A percentile compares a stretch with the other conserved stretches of the same genome.
Evolutionary conservation across 2,888 invertebrate genomes (phyloP).

Genomic region (Pseudoips prasinana): DNA sequence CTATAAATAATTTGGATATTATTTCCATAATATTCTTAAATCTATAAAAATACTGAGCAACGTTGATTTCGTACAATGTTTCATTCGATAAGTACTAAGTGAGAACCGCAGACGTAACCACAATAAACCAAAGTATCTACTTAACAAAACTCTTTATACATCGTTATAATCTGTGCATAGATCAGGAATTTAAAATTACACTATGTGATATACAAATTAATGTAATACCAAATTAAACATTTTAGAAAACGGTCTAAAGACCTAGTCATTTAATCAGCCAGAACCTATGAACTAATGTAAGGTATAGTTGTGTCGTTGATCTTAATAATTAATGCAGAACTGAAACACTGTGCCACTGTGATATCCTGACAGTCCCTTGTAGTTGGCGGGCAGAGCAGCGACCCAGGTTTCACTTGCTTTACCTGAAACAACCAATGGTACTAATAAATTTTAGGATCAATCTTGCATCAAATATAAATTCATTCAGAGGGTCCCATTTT

Average conservation of each 20-base stretch:
- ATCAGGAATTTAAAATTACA: conserved; percentile 55
- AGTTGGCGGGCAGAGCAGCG: conserved; percentile 49
- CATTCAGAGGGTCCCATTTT: conserved; percentile 24
- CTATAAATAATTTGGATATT: conserved; percentile 69
- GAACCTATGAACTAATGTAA: conserved; percentile 38
- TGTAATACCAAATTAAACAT: conserved; percentile 54
- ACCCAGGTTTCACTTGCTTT: conserved; percentile 70
- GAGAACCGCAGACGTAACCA: conserved; percentile 55
- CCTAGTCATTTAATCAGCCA: conserved; percentile 46
- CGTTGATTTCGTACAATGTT: conserved; percentile 66
- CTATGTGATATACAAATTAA: conserved; percentile 62
- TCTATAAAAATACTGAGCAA: conserved; percentile 81
- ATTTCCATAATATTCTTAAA: conserved; percentile 67
- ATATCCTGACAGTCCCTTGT: conserved; percentile 50
- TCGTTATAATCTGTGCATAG: conserved; percentile 59
- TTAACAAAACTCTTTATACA: conserved; percentile 56
- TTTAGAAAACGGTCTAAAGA: conserved; percentile 50
- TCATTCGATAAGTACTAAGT: conserved; percentile 48
- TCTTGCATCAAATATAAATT: conserved; percentile 16
- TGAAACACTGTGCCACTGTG: conserved; percentile 70
- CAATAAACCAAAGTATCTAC: conserved; percentile 58
- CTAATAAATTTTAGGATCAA: conserved; percentile 18
- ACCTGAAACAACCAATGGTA: conserved; percentile 66
- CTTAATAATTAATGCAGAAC: conserved; percentile 34
- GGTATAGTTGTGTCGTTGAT: conserved; percentile 38